phyloP scores from a whole-genome alignment of 2,888 invertebrate genomes.

The Tetragonula carbonaria region DNA sequence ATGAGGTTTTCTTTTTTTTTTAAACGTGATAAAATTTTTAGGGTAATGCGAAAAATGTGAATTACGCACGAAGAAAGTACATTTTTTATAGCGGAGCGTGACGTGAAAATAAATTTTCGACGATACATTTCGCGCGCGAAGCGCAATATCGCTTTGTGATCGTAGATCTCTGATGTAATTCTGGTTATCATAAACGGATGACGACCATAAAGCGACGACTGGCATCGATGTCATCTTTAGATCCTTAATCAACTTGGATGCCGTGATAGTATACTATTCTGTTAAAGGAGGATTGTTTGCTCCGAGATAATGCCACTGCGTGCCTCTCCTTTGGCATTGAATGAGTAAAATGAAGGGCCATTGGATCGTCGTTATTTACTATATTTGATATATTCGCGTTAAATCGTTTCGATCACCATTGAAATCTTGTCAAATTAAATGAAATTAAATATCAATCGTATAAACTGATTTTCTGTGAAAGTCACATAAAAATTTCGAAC shows the following conservation, averaged over 20 bases:
- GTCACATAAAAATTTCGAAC: no score
- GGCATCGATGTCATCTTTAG: constrained; percentile 18
- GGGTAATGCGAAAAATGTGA: no score
- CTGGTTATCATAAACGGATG: constrained; percentile 5
- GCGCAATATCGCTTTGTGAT: background rate
- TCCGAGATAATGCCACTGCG: background rate
- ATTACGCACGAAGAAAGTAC: no score
- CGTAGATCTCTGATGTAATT: background rate
- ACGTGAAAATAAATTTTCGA: background rate
- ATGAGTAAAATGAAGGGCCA: background rate
- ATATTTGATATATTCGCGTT: no score
- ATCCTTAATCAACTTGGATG: constrained; percentile 9
- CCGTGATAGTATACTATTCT: background rate
- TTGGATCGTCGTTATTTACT: background rate
- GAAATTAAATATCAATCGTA: background rate
- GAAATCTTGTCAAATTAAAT: background rate
- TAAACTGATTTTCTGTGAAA: background rate
- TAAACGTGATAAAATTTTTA: no score
- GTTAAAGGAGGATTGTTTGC: constrained; percentile 3
- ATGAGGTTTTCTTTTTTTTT: background rate
- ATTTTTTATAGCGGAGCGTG: background rate
- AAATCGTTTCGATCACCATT: no score
- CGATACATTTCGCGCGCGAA: background rate
- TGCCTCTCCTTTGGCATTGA: background rate
- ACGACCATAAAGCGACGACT: constrained; percentile 3